These are phyloP conservation scores for Clitarchus hookeri DNA, from an alignment of 2,888 invertebrate species.

Conservation along the genomic window DNA sequence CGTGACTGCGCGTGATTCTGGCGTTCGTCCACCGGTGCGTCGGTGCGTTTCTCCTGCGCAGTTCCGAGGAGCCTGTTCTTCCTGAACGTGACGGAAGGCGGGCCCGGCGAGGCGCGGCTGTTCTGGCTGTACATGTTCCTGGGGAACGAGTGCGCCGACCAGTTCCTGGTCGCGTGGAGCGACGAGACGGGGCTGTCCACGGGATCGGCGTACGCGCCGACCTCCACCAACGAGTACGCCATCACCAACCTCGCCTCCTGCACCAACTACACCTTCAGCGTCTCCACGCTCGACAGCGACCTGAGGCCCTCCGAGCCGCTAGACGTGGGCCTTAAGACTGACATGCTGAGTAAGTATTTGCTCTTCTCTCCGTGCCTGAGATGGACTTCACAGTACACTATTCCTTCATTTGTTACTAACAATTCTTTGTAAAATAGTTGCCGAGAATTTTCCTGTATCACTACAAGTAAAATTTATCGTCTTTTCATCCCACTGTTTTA, in stretches of 20 bases:
- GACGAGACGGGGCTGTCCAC: too few species aligned
- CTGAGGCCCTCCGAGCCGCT: background rate
- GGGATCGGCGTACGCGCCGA: background rate
- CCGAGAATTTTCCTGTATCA: too few species aligned
- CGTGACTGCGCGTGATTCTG: too few species aligned
- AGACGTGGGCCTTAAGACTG: background rate
- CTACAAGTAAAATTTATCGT: too few species aligned
- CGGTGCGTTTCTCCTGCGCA: background rate
- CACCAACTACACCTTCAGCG: background rate
- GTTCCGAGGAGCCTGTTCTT: background rate
- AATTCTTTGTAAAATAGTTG: too few species aligned
- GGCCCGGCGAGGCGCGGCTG: background rate
- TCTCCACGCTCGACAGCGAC: background rate
- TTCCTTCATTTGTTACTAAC: too few species aligned
- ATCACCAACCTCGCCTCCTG: background rate
- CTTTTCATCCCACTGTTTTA: too few species aligned
- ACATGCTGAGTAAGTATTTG: background rate
- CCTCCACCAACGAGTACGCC: background rate
- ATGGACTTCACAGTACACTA: too few species aligned
- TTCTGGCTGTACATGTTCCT: background rate
- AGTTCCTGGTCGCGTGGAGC: background rate
- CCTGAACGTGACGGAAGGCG: background rate
- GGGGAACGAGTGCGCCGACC: background rate
- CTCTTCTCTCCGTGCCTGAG: background rate
- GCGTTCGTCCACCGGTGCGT: too few species aligned